Base-by-base conservation (phyloP, 2,113 vertebrate species). In the Spea multiplicata region DNA sequence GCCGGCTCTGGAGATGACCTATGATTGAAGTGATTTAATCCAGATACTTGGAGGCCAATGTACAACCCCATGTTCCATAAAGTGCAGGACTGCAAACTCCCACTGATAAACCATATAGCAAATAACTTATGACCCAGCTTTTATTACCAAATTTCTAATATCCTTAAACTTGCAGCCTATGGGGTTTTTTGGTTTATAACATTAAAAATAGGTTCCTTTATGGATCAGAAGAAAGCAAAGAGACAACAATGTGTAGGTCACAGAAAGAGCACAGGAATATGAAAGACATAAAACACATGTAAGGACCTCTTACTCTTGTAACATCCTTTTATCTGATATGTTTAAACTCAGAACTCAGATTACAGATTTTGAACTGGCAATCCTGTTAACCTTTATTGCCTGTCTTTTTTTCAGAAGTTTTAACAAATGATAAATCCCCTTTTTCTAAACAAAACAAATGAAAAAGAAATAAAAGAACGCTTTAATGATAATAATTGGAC, bases 221-320 rank as follows among this genome's bases (percentile, higher is more conserved):
- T 30, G n/a, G 71, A 64, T 9, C n/a, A 44, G 12, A 62, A 49
- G 12, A 77, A 66, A 49, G 75, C 75, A 71, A 57, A 62, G 75
- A 71, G 57, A 62, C 46, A 62, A 75, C 48, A 75, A 77, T 71
- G 55, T 77, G n/a, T 17, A 70, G 75, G 67, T 48, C 67, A 71
- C 8, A 30, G 30, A 30, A 16, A 45, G 16, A 75, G 62, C 50
- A 66, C 6, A 53, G 73, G n/a, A 66, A 4, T 44, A 16, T 44
- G 48, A 45, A 52, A 69, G 55, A 70, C 49, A 49, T 70, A 62
- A 59, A 76, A 57, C n/a, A 69, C 52, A 14, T 66, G 4, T 44
- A 66, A 50, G 13, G 13, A 12, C 65, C 30, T 52, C 62, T 44
- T 55, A 9, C 47, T n/a, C 52, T 50, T 44, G 7, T 53, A 30